phyloP scores from a whole-genome alignment of 2,113 vertebrate genomes.

The Turnix velox region DNA sequence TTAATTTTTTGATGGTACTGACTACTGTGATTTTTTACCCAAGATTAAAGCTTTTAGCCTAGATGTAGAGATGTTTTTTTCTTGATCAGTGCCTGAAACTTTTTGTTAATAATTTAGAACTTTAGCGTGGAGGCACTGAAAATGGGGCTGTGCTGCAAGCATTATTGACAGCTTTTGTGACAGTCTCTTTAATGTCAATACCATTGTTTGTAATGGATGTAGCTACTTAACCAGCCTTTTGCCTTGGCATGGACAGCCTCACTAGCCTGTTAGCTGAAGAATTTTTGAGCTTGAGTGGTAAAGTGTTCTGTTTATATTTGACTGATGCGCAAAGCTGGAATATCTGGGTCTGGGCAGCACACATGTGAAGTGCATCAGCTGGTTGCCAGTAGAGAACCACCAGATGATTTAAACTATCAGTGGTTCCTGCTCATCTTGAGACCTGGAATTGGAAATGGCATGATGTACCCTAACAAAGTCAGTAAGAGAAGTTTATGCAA shows the following conservation, averaged over 20 bases:
- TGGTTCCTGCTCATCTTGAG: neutral
- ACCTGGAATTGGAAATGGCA: neutral
- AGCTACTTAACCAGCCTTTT: neutral
- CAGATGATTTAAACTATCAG: neutral
- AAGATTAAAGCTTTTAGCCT: neutral
- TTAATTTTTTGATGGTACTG: neutral
- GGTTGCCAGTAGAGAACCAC: neutral
- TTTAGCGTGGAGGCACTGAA: neutral
- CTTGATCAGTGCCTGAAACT: neutral
- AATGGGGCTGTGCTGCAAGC: neutral
- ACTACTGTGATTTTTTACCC: neutral
- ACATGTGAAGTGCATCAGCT: neutral
- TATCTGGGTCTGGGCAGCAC: neutral
- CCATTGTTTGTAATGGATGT: neutral
- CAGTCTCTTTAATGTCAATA: neutral
- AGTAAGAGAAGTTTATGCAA: neutral
- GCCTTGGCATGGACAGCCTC: neutral
- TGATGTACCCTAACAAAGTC: neutral
- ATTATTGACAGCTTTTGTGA: neutral
- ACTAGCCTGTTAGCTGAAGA: neutral
- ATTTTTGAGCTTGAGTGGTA: neutral
- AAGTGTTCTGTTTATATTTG: neutral
- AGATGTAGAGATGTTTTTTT: neutral
- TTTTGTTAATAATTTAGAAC: neutral
- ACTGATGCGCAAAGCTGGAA: neutral